Percentiles rank a stretch among this genome's conserved stretches.
Evolutionary conservation across 2,113 vertebrate genomes (phyloP).

Genomic region (Xerus inauris): DNA sequence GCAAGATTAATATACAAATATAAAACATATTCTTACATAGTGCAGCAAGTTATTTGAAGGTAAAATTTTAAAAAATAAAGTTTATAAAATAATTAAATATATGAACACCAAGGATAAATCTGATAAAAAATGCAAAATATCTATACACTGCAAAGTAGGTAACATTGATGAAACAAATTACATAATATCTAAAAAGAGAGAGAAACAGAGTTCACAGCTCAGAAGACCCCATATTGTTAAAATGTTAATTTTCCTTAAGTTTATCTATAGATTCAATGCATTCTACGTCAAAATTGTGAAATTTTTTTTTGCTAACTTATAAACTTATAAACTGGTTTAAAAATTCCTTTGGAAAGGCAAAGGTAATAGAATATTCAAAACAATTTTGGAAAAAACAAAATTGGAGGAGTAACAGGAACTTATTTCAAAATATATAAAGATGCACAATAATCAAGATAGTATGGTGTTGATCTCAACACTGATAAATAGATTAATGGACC

Average conservation of each 20-base stretch:
- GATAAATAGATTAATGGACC: neutral
- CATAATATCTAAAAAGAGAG: neutral
- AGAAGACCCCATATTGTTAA: neutral
- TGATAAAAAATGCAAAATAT: neutral
- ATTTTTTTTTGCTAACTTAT: neutral
- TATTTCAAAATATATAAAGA: neutral
- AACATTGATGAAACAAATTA: neutral
- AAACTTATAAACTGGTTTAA: neutral
- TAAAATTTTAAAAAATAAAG: neutral
- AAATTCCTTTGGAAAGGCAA: conserved; percentile 15
- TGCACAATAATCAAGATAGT: neutral
- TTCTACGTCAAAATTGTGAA: neutral
- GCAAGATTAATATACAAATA: neutral
- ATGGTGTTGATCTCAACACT: neutral
- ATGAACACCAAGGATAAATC: neutral
- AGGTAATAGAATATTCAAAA: neutral
- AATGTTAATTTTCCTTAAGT: neutral
- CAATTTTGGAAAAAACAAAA: neutral
- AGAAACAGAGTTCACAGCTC: neutral
- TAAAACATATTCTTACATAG: neutral
- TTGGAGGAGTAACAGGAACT: neutral
- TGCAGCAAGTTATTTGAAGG: neutral
- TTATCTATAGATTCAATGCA: neutral
- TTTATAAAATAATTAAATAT: neutral
- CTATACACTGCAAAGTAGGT: neutral